Base-by-base conservation (phyloP, 2,113 vertebrate genomes). In the Saguinus imperator region DNA sequence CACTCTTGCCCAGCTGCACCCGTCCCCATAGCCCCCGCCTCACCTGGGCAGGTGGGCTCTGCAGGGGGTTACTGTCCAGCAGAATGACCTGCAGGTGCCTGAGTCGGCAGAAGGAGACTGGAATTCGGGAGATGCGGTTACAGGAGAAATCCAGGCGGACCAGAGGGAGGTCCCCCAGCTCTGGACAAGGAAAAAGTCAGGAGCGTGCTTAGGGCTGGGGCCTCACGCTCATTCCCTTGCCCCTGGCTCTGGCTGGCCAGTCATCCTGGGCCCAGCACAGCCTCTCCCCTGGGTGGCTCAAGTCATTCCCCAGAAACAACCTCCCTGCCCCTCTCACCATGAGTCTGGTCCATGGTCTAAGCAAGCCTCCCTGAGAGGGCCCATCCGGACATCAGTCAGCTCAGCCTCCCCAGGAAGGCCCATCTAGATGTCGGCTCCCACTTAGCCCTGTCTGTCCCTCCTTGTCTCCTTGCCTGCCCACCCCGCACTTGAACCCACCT, bases 61-160 rank as follows among this genome's bases (percentile, higher is more conserved):
- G 99, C 85, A 99, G 97, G 2, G 99, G 99, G 97, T 99, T 99
- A 98, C 99, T 99, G 97, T 99, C 99, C 96, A 99, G 98, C 2
- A 97, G 66, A 97, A 99, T 98, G 98, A 98, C 98, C 98, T 99
- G 99, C 32, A 99, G 99, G 89, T 99, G 99, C 14, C 99, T 99
- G 18, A 99, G 98, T 98, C 99, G 99, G 18, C 99, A 99, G 98
- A 99, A 99, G 98, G 99, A 99, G 96, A 99, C 96, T 1, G 99
- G 99, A 27, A 99, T 99, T 25, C 98, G 98, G 92, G 99, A 98
- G 80, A 99, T 98, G 5, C 99, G 99, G 98, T 99, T 99, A 98
- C 99, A 99, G 94, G 99, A 99, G 96, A 99, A 99, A 66, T 99
- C 99, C 48, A 99, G 98, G 14, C 99, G 99, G 72, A 99, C 99